Evolutionary conservation across 2,888 invertebrate species (phyloP).

Genomic region (Microplitis deprimator): DNA sequence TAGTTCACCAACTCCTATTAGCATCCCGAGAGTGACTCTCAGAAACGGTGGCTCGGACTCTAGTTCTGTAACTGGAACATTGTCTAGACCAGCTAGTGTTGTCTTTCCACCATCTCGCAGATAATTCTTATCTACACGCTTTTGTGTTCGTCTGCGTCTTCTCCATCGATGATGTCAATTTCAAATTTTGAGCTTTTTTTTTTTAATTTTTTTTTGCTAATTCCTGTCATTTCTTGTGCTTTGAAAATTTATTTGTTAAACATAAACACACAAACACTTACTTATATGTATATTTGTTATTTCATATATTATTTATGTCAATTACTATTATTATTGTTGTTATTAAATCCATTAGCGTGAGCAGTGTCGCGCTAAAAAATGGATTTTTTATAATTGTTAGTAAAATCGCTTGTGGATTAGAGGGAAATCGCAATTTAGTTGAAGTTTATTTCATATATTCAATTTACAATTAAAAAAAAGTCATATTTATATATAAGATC

Average conservation of each 20-base stretch:
- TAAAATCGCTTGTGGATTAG: neutral
- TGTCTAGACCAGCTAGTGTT: slow-evolving; percentile 58
- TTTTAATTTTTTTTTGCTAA: neutral
- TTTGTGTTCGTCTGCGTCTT: slow-evolving; percentile 11
- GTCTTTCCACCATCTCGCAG: slow-evolving; percentile 58
- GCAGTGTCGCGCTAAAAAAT: neutral
- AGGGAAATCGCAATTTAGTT: neutral
- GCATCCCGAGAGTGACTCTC: slow-evolving; percentile 66
- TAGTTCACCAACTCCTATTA: slow-evolving; percentile 63
- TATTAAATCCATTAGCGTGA: neutral
- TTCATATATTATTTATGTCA: no score
- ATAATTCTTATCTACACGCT: slow-evolving; percentile 48
- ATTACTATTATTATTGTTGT: neutral
- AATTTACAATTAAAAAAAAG: neutral
- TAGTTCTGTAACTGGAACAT: slow-evolving; percentile 59
- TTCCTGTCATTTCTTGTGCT: slow-evolving; percentile 2
- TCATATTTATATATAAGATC: neutral
- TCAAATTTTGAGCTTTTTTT: neutral
- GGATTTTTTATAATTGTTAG: neutral
- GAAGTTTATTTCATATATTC: neutral
- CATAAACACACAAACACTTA: neutral
- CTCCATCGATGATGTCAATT: neutral
- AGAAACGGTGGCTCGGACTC: slow-evolving; percentile 63
- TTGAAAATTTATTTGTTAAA: neutral
- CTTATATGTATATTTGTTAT: neutral